Conservation (phyloP, 2,113 vertebrate genomes). For the Falco punctatus region DNA sequence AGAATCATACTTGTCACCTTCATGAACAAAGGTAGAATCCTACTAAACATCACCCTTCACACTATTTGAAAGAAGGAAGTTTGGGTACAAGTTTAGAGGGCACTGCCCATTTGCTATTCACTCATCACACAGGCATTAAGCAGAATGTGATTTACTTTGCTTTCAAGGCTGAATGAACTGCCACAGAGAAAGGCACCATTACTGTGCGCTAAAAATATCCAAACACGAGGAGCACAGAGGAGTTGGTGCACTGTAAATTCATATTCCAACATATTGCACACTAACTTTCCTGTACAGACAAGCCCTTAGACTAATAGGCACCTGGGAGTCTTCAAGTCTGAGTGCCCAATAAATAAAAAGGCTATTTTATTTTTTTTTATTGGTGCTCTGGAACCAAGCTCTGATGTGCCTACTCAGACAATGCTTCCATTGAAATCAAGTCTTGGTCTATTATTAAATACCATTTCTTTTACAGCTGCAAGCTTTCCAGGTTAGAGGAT, state of each 20-base stretch:
- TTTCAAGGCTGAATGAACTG: conserved; percentile 38
- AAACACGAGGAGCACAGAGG: conserved; percentile 13
- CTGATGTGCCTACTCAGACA: conserved; percentile 57
- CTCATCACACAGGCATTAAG: neutral
- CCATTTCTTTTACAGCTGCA: conserved; percentile 27
- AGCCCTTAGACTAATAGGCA: conserved; percentile 63
- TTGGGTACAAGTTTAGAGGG: neutral
- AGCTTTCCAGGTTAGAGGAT: conserved; percentile 19
- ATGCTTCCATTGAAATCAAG: conserved; percentile 48
- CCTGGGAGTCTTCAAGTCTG: conserved; percentile 67
- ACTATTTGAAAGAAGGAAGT: neutral
- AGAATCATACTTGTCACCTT: neutral
- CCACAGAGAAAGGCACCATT: conserved; percentile 32
- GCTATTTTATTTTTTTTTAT: conserved; percentile 41
- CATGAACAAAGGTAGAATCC: neutral
- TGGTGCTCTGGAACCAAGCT: conserved; percentile 48
- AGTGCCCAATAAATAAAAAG: conserved; percentile 69
- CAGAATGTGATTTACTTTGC: conserved; percentile 29
- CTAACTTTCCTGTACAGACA: conserved; percentile 59
- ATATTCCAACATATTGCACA: conserved; percentile 59
- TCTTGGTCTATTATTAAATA: conserved; percentile 47
- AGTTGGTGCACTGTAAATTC: conserved; percentile 53
- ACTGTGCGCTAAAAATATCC: conserved; percentile 46
- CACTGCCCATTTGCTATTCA: neutral
- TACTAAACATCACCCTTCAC: neutral